phyloP scores from a whole-genome alignment of 2,888 invertebrate genomes.

The Ectemnius continuus region DNA sequence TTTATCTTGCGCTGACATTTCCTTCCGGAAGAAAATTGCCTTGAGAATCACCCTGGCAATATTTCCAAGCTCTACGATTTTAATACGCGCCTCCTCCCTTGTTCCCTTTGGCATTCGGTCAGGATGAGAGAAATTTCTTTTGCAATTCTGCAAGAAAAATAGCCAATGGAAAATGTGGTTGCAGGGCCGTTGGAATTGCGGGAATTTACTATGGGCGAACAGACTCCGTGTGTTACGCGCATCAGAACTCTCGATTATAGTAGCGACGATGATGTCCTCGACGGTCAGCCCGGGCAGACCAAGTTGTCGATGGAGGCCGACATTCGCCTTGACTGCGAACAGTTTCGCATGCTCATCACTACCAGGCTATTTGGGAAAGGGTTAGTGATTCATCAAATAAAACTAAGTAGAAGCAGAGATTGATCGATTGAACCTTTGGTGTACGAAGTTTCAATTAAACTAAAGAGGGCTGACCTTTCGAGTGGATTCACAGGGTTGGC shows the following conservation, averaged over 20 bases:
- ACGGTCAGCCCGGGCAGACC: constrained; percentile 60
- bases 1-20: no score
- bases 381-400: constrained; percentile 55
- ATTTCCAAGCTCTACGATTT: no score
- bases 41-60: no score
- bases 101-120: no score
- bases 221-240: constrained; percentile 72
- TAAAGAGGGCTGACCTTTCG: background rate
- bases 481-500: constrained; percentile 74
- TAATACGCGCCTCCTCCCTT: no score
- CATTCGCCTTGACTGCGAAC: constrained; percentile 78
- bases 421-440: no score
- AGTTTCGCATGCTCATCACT: constrained; percentile 79
- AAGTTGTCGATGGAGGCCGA: constrained; percentile 79
- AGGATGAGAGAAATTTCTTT: no score
- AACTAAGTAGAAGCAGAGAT: no score
- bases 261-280: constrained; percentile 60
- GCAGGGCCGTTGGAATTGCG: constrained; percentile 78
- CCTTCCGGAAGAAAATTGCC: no score
- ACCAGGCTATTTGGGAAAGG: constrained; percentile 77
- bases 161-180: constrained; percentile 12
- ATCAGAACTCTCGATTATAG: constrained; percentile 71
- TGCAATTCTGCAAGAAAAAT: background rate
- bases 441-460: no score
- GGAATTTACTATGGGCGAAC: constrained; percentile 78